Base-by-base conservation (phyloP, 2,113 vertebrate genomes). In the Motacilla tschutschensis region DNA sequence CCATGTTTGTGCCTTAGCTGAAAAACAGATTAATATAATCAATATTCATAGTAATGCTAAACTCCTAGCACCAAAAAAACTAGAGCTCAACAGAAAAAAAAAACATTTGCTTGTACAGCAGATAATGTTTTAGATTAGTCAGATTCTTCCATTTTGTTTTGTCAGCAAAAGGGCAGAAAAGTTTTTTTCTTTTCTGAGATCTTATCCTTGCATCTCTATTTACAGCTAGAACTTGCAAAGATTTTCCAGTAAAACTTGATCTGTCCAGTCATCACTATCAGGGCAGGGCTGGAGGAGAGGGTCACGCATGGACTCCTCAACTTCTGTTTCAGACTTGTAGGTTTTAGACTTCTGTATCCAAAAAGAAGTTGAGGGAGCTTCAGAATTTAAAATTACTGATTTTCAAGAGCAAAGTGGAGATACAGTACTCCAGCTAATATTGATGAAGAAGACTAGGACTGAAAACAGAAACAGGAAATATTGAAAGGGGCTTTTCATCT, bases 271-370 rank as follows among this genome's bases (percentile, higher is more conserved):
- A 36, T n/a, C 4, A 1, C 24, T n/a, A 0, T 28, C 10, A 41
- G 12, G 29, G 43, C 11, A 11, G 20, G 29, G 20, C n/a, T 59
- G 54, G 38, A 65, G 75, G 41, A 66, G 14, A 70, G 6, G 17
- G 17, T n/a, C 3, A 4, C 5, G 3, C 4, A 4, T 5, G 12
- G 21, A 18, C 5, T 22, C 9, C n/a, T 58, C 17, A 65, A 19
- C 12, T 43, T 65, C 51, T 50, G 9, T 12, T 65, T 65, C n/a
- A 50, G 21, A 60, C 26, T 33, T 46, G 13, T 12, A 62, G 17
- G 9, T 40, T 57, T 63, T n/a, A 50, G 59, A 64, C 4, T 67
- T 38, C 33, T 1, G 2, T 47, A 63, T 64, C 4, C n/a, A 50
- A 63, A 81, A 83, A 36, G 3, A 53, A 35, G 5, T 8, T 50